Percentiles rank a stretch among this genome's conserved stretches.
phyloP scores from a whole-genome alignment of 2,888 invertebrate species.

The Gonocerus acuteangulatus region DNA sequence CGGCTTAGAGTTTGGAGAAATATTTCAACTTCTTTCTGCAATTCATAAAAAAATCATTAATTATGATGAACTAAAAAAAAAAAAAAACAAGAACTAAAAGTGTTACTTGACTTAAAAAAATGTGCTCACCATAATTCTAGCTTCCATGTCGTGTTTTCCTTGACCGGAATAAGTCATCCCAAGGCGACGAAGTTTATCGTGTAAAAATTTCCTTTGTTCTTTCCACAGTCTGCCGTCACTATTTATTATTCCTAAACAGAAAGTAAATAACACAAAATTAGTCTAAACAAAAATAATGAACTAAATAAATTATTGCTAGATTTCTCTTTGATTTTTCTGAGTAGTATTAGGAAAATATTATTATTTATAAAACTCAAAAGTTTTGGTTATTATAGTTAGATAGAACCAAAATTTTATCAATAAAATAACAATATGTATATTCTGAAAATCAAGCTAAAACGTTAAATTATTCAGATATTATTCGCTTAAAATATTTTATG shows the following conservation, averaged over 20 bases:
- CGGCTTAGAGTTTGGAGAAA: conserved; percentile 59
- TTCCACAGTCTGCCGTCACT: conserved; percentile 85
- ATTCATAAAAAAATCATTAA: background rate
- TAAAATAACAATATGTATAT: too few species aligned
- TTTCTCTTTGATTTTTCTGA: too few species aligned
- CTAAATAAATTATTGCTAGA: background rate
- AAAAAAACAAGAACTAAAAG: background rate
- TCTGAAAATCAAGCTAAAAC: too few species aligned
- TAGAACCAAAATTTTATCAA: too few species aligned
- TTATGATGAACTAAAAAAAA: background rate
- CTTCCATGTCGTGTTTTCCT: conserved; percentile 74
- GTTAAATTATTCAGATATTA: too few species aligned
- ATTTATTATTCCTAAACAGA: conserved; percentile 83
- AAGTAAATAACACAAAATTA: too few species aligned
- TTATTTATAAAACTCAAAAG: too few species aligned
- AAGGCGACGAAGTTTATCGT: conserved; percentile 73
- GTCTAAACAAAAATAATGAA: background rate
- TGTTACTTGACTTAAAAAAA: background rate
- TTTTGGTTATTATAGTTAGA: too few species aligned
- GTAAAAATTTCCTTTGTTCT: conserved; percentile 78
- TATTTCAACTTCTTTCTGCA: conserved; percentile 65
- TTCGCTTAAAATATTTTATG: too few species aligned
- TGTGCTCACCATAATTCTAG: conserved; percentile 66
- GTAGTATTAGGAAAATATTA: too few species aligned
- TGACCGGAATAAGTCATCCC: conserved; percentile 81